phyloP scores from a whole-genome alignment of 35 echinoderm and acorn worm species.

The Hemicentrotus pulcherrimus region DNA sequence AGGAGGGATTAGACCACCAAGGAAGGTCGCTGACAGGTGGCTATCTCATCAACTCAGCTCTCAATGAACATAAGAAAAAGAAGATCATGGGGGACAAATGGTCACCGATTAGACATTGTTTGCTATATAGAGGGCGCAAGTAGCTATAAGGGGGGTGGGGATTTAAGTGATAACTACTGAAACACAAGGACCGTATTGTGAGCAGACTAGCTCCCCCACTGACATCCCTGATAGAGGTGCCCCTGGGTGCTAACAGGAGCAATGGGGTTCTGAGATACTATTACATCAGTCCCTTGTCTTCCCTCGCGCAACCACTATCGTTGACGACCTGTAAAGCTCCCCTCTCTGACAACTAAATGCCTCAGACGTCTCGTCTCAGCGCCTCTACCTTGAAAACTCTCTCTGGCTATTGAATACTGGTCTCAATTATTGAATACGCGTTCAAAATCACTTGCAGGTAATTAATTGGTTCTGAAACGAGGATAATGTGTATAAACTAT shows the following conservation, averaged over 20 bases:
- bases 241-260: slow-evolving; percentile 6
- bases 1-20: no score
- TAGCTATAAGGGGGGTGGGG: no score
- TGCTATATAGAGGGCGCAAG: no score
- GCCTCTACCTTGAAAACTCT: background rate
- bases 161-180: background rate
- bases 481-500: background rate
- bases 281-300: slow-evolving; percentile 29
- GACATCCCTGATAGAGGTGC: background rate
- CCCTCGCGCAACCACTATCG: background rate
- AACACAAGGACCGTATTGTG: background rate
- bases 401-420: background rate
- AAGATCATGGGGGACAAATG: background rate
- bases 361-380: background rate
- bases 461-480: background rate
- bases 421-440: background rate
- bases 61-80: background rate
- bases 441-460: background rate
- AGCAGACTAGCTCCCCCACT: background rate
- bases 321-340: background rate
- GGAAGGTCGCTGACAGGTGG: no score
- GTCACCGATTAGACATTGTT: background rate
- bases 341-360: background rate
- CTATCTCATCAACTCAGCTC: background rate
- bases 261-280: slow-evolving; percentile 21